Evolutionary conservation across 2,888 invertebrate genomes (phyloP).

Genomic region (Agrochola lota): DNA sequence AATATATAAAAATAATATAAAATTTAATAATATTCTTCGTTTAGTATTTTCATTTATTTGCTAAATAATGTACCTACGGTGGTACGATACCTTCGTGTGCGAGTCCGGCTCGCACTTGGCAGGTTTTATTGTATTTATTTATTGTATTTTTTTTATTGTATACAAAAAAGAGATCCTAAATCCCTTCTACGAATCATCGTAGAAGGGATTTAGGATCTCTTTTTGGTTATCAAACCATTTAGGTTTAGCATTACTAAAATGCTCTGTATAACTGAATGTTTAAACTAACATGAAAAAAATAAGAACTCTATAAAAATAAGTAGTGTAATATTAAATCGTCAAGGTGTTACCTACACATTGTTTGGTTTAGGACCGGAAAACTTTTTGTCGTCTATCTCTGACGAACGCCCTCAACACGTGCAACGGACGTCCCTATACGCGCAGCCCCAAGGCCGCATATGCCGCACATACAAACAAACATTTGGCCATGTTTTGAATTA

Average conservation of each 20-base stretch:
- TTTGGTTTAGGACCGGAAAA: constrained; percentile 70
- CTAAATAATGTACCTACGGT: too few relatives aligned
- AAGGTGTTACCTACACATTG: constrained; percentile 45
- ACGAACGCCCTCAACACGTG: constrained; percentile 75
- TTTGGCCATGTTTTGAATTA: constrained; percentile 58
- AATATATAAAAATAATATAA: too few relatives aligned
- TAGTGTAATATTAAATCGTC: constrained; percentile 30
- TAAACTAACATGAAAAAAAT: background rate
- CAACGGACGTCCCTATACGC: constrained; percentile 75
- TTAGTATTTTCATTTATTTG: too few relatives aligned
- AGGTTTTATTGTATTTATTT: too few relatives aligned
- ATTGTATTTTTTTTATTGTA: too few relatives aligned
- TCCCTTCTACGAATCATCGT: background rate
- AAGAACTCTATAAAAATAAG: background rate
- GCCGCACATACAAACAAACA: constrained; percentile 76
- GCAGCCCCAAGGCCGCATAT: constrained; percentile 78
- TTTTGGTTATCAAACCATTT: too few relatives aligned
- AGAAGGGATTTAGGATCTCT: too few relatives aligned
- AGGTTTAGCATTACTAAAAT: background rate
- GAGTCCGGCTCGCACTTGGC: too few relatives aligned
- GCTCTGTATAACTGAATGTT: background rate
- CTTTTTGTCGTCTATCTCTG: constrained; percentile 71
- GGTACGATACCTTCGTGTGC: too few relatives aligned
- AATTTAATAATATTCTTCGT: too few relatives aligned
- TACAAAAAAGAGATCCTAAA: background rate